phyloP scores from a whole-genome alignment of 2,888 invertebrate species.

The Lasioglossum oenotherae region DNA sequence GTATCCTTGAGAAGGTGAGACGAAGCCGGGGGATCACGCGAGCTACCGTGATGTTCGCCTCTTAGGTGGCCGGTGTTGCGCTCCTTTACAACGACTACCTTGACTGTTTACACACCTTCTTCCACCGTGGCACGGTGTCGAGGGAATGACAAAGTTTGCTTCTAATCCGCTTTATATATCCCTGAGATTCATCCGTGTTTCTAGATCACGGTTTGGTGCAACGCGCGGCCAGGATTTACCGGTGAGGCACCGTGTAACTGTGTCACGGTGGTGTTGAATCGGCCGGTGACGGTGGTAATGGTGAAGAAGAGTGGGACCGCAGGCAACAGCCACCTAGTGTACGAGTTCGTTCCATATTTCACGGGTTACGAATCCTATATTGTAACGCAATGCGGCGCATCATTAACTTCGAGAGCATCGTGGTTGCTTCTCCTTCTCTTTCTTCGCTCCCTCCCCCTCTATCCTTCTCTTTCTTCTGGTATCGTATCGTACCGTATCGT shows the following conservation, averaged over 20 bases:
- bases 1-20: constrained; percentile 51
- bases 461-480: constrained; percentile 8
- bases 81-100: constrained; percentile 40
- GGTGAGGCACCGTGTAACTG: constrained; percentile 79
- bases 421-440: neutral
- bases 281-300: constrained; percentile 62
- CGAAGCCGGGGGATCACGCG: constrained; percentile 36
- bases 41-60: constrained; percentile 44
- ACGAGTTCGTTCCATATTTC: constrained; percentile 69
- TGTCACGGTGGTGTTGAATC: constrained; percentile 76
- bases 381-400: constrained; percentile 64
- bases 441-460: neutral
- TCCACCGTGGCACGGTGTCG: constrained; percentile 77
- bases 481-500: too few species aligned
- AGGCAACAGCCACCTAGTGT: constrained; percentile 55
- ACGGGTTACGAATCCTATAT: constrained; percentile 68
- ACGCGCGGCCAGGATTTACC: constrained; percentile 80
- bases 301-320: constrained; percentile 66
- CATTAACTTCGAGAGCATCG: constrained; percentile 55
- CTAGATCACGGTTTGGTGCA: constrained; percentile 83
- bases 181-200: constrained; percentile 79
- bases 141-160: constrained; percentile 82
- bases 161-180: constrained; percentile 83
- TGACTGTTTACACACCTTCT: constrained; percentile 68
- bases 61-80: constrained; percentile 26